phyloP scores from a whole-genome alignment of 2,888 invertebrate genomes.

The Pedicia rivosa region DNA sequence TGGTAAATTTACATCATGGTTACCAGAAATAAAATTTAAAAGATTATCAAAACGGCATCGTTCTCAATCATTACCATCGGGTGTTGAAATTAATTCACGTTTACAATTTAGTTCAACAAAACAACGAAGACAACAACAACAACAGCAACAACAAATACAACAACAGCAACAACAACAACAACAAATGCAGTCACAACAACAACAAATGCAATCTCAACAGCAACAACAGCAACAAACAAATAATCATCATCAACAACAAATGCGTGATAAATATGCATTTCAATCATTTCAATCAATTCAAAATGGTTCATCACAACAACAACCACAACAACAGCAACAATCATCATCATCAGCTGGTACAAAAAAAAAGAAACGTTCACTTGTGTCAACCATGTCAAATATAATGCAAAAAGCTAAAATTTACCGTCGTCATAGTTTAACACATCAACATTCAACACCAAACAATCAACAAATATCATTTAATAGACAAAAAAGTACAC shows the following conservation, averaged over 20 bases:
- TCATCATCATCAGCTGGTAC: constrained; percentile 17
- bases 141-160: constrained; percentile 17
- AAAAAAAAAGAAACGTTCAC: constrained; percentile 63
- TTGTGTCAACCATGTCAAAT: constrained; percentile 72
- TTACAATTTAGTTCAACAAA: background rate
- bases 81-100: constrained; percentile 37
- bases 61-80: constrained; percentile 67
- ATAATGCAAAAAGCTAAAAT: constrained; percentile 68
- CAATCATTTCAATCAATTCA: no score
- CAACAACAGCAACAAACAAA: background rate
- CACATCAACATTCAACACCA: constrained; percentile 11
- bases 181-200: constrained; percentile 15
- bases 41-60: constrained; percentile 48
- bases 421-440: constrained; percentile 30
- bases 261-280: no score
- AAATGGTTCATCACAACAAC: background rate
- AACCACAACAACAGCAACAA: background rate
- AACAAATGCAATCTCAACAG: constrained; percentile 14
- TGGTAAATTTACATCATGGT: constrained; percentile 43
- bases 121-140: constrained; percentile 23
- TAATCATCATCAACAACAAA: no score
- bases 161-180: constrained; percentile 16
- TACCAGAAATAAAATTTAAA: constrained; percentile 60
- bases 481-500: background rate
- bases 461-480: constrained; percentile 7